Evolutionary conservation across 2,888 invertebrate genomes (phyloP).

Genomic region (Chrysolina oricalcia): DNA sequence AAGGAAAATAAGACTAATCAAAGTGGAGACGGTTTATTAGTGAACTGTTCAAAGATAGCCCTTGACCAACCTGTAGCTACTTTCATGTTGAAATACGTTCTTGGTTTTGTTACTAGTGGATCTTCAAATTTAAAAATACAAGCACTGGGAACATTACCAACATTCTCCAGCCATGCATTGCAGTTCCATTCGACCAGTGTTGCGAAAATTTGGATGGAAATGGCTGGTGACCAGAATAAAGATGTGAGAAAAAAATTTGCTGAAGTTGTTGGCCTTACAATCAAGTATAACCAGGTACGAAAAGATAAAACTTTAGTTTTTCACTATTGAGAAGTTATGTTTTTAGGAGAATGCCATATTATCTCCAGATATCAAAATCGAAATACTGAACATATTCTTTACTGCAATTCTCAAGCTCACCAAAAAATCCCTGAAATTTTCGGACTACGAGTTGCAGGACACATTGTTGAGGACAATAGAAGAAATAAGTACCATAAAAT

Average conservation of each 20-base stretch:
- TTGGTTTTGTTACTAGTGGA: constrained; percentile 54
- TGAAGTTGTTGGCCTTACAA: constrained; percentile 63
- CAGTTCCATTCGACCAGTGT: constrained; percentile 68
- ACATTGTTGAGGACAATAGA: constrained; percentile 74
- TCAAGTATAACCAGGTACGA: constrained; percentile 63
- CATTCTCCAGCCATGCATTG: constrained; percentile 70
- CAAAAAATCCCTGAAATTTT: constrained; percentile 73
- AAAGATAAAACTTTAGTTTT: constrained; percentile 28
- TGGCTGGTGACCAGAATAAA: constrained; percentile 66
- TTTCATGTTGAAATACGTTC: constrained; percentile 61
- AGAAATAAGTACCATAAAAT: constrained; percentile 68
- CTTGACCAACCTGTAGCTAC: constrained; percentile 59
- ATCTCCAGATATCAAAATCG: constrained; percentile 67
- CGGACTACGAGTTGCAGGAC: constrained; percentile 74
- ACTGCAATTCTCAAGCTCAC: constrained; percentile 72
- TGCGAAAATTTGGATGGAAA: constrained; percentile 69
- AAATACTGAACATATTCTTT: constrained; percentile 70
- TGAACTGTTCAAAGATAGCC: constrained; percentile 55
- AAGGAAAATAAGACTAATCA: constrained; percentile 27
- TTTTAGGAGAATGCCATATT: constrained; percentile 52
- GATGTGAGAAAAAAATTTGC: constrained; percentile 67
- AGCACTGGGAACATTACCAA: constrained; percentile 68
- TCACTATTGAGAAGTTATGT: constrained; percentile 17
- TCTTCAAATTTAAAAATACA: constrained; percentile 63
- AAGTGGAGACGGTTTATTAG: constrained; percentile 35